Base-by-base conservation (phyloP, 2,113 vertebrate species). In the Oceanites oceanicus region DNA sequence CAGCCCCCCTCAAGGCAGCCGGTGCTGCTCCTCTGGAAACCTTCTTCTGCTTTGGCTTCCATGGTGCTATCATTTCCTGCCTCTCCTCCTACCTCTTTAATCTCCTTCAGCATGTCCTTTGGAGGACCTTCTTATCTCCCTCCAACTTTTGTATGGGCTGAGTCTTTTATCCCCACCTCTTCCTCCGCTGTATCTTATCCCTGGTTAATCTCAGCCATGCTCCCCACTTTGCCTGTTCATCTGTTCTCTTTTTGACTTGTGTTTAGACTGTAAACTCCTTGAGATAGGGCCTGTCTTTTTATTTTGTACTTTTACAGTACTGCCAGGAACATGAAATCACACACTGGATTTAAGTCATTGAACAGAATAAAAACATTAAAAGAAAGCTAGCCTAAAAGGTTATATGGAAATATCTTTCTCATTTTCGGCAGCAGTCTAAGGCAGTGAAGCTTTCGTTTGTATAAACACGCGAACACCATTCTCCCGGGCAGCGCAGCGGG, bases 51-150 rank as follows among this genome's bases (percentile, higher is more conserved):
- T 85, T 94, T 93, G 92, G 78, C 92, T 94, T 94, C 63, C 59
- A 53, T 73, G 71, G 73, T 65, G 66, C 89, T 94, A 73, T 93
- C 36, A 59, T 93, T 94, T 96, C 92, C 92, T 96, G 90, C 81
- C 67, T 96, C 87, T 85, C 93, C 70, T 92, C 84, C 88, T 82
- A 58, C 93, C 67, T 84, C 94, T 97, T 95, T 97, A 84, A 96
- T 96, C 94, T 94, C 79, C 71, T 94, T 94, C 90, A 92, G 63
- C 78, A 88, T 0, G 0, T 96, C 92, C 84, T 95, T 87, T 91
- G 74, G 87, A 95, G 83, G 65, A 92, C 71, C 67, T 96, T 97
- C 94, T 97, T 91, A 96, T 97, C 92, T 96, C 63, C 22, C 90
- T 96, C 93, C 93, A 93, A 59, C 32, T 96, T 84, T 58, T 62